phyloP scores from a whole-genome alignment of 2,113 vertebrate species.

The Syngnathus scovelli region DNA sequence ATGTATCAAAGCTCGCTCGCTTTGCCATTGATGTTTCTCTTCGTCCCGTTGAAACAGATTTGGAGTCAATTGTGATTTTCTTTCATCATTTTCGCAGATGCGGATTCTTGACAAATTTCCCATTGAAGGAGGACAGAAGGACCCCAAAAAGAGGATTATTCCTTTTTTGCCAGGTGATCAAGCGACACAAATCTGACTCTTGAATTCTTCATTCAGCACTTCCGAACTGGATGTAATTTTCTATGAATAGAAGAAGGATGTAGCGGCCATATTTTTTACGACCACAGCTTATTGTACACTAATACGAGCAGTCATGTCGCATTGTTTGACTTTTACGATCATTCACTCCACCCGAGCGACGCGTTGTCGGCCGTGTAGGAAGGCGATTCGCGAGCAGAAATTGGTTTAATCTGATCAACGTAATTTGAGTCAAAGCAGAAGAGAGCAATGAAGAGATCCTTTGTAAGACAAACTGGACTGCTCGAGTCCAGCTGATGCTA shows the following conservation, averaged over 20 bases:
- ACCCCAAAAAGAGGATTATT: constrained; percentile 95
- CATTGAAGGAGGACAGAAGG: constrained; percentile 91
- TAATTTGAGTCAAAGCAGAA: constrained; percentile 42
- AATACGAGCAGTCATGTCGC: constrained; percentile 25
- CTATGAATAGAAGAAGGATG: background rate
- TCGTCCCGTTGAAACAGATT: background rate
- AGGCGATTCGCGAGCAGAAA: constrained; percentile 39
- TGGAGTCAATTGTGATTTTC: background rate
- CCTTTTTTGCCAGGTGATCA: constrained; percentile 90
- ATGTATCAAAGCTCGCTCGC: constrained; percentile 3
- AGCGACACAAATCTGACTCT: background rate
- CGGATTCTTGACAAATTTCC: constrained; percentile 94
- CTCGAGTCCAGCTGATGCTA: constrained; percentile 20
- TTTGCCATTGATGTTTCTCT: background rate
- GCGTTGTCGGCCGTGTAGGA: constrained; percentile 40
- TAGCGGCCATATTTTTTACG: constrained; percentile 7
- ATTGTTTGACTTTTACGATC: constrained; percentile 40
- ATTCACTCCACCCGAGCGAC: constrained; percentile 31
- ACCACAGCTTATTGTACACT: constrained; percentile 25
- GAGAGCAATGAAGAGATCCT: constrained; percentile 46
- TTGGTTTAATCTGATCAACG: constrained; percentile 56
- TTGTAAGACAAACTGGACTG: constrained; percentile 40
- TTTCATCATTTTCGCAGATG: constrained; percentile 74
- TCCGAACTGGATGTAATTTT: background rate
- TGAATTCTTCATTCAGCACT: too few relatives aligned